A percentile compares a stretch with the other conserved stretches of the same genome.
phyloP scores from a whole-genome alignment of 2,888 invertebrate genomes.

The Drosophila koepferae region DNA sequence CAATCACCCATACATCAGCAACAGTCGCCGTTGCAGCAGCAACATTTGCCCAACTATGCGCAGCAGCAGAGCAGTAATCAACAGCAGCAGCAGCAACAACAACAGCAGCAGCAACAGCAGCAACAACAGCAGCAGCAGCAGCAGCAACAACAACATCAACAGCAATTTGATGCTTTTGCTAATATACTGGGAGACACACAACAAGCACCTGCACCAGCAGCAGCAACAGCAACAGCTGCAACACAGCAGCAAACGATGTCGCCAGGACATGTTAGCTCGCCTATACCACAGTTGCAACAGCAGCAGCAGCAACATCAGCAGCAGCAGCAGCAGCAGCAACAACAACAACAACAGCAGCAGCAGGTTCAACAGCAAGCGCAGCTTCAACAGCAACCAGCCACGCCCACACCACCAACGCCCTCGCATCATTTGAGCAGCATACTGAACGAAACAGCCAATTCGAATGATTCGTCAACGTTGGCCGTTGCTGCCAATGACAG shows the following conservation, averaged over 20 bases:
- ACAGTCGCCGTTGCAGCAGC: constrained; percentile 74
- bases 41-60: constrained; percentile 83
- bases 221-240: constrained; percentile 41
- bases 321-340: constrained; percentile 69
- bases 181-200: constrained; percentile 64
- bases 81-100: constrained; percentile 80
- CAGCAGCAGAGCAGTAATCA: constrained; percentile 55
- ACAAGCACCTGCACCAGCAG: constrained; percentile 41
- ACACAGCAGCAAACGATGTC: constrained; percentile 58
- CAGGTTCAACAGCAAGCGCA: constrained; percentile 46
- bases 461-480: constrained; percentile 84
- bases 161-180: constrained; percentile 74
- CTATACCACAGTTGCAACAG: constrained; percentile 63
- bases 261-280: constrained; percentile 64
- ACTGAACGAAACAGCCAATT: constrained; percentile 84
- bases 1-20: constrained; percentile 79
- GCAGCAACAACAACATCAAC: constrained; percentile 57
- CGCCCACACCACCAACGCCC: constrained; percentile 71
- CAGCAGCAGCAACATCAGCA: constrained; percentile 62
- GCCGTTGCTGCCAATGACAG: constrained; percentile 84
- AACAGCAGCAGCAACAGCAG: constrained; percentile 79
- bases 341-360: constrained; percentile 61
- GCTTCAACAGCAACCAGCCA: constrained; percentile 60
- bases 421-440: constrained; percentile 81
- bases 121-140: constrained; percentile 61